Evolutionary conservation across 2,113 vertebrate species (phyloP).

Genomic region (Neogobius melanostomus): DNA sequence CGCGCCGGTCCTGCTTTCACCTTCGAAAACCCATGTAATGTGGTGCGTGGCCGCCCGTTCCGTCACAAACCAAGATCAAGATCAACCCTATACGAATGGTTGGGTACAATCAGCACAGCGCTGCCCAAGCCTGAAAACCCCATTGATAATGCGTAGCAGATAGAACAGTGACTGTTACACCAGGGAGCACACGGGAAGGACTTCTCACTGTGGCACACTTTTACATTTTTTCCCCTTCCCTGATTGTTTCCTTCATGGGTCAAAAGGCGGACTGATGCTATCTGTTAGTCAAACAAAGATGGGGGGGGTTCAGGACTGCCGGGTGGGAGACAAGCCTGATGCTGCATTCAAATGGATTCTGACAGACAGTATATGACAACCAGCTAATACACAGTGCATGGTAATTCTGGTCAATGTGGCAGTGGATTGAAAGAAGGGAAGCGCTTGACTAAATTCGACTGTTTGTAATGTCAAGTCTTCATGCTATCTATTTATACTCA

Average conservation of each 20-base stretch:
- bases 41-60: conserved; percentile 19
- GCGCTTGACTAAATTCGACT: no score
- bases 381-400: no score
- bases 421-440: no score
- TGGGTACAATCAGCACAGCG: conserved; percentile 14
- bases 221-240: not conserved
- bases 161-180: conserved; percentile 49
- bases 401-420: no score
- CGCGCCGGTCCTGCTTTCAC: no score
- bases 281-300: conserved; percentile 24
- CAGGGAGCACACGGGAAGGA: conserved; percentile 42
- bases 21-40: no score
- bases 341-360: not conserved
- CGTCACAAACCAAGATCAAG: conserved; percentile 26
- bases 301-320: not conserved
- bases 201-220: conserved; percentile 34
- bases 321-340: not conserved
- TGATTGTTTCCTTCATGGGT: conserved; percentile 20
- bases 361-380: not conserved
- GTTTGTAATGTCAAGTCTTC: no score
- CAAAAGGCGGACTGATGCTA: conserved; percentile 1
- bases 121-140: not conserved
- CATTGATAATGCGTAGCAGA: not conserved
- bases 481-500: no score
- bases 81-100: conserved; percentile 22